Evolutionary conservation across 2,113 vertebrate genomes (phyloP), one percentile per base, ranked within the genome.

Genomic region (Corythoichthys haematopterus): DNA sequence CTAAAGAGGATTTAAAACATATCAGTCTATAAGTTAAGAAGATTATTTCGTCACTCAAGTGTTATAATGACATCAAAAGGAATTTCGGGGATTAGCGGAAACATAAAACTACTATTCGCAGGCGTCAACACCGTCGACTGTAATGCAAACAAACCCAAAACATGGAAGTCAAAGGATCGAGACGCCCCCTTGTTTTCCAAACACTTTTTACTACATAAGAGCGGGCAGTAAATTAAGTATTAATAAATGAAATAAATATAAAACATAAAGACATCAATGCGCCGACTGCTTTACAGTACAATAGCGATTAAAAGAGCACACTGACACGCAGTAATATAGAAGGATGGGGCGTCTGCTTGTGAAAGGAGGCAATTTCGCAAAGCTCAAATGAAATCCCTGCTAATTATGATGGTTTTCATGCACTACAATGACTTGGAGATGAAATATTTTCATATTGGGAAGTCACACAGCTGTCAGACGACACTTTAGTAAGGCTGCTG

Each of bases 351-450:
- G 71, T 76, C 76, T 71, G 73, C 66, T 81, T 83, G 66, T 82
- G 74, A 80, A 66, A 81, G 65, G 71, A 84, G 79, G 83, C 72
- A 79, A 88, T 90, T 89, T 87, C 65, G 35, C 77, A 85, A 80
- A 75, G 57, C 69, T 73, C 80, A 72, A 78, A 64, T 77, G 77
- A 80, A 79, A 82, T 74, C 66, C 71, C 52, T 43, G 65, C 80
- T 87, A 89, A 90, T 89, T 85, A 89, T 83, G 71, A 76, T 10
- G 69, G 69, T 62, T 75, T 77, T 77, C 55, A 74, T 80, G 64
- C 46, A 50, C 65, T 71, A 70, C 36, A 59, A 58, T 64, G 43
- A 61, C 55, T 38, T 10, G 0, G 61, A 74, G 76, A 68, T 68
- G 73, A 81, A 81, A 69, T 71, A 53, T 64, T 84, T 68, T 38